Base-by-base conservation (phyloP, 2,797 vertebrate species). In the Capromys pilorides region DNA sequence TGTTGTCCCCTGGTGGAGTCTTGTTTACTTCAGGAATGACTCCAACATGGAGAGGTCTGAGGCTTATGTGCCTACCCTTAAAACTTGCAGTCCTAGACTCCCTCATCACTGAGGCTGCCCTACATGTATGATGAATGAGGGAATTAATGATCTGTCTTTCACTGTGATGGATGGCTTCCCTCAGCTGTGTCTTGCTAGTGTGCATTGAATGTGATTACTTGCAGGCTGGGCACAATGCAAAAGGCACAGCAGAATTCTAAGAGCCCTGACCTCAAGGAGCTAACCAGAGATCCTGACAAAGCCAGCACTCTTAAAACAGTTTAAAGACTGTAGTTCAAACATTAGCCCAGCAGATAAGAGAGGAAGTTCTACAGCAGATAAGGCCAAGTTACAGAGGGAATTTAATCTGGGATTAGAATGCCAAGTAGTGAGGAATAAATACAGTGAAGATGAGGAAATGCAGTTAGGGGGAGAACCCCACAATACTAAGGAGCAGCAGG, bases 81-180 rank as follows among this genome's bases (percentile, higher is more conserved):
- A 49, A 51, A 96, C 28, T 69, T 81, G 51, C 85, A 71, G 31
- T 61, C 49, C 73, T 67, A 26, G 67, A 61, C 57, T 93, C 64
- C 61, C 69, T 64, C 49, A 19, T 59, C 82, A 84, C 94, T 49
- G 57, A 84, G 93, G 93, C 88, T 91, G 79, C 61, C 57, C 51
- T 77, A 51, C 75, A 26, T 33, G 49, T 86, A 7, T 94, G 94
- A 92, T 88, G 94, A 96, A 93, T 86, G 95, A 90, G 80, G 59
- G 91, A 81, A 93, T 97, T 96, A 93, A 95, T 94, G 94, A 75
- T 96, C 94, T 92, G 92, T 94, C 54, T 89, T 87, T 94, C 16
- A 57, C 79, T 96, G 51, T 93, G 90, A 61, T 84, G 86, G 82
- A 83, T 77, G 95, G 89, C 80, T 91, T 91, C 67, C 77, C 77